Conservation (phyloP, 2,113 vertebrate species). For the Oncorhynchus keta region DNA sequence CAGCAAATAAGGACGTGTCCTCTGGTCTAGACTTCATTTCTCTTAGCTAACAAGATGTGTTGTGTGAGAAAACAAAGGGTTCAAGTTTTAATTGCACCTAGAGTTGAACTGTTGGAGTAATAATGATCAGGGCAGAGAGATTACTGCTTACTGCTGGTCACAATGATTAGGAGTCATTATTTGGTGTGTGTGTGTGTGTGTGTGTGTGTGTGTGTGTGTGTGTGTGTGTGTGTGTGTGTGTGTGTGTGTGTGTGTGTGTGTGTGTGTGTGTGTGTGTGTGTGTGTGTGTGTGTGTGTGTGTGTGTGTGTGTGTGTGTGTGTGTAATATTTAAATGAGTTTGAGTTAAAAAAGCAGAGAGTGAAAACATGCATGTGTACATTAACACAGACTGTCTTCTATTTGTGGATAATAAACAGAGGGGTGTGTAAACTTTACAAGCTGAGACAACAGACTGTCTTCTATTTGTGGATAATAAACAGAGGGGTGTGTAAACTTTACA, state of each 20-base stretch:
- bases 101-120: slow-evolving; percentile 57
- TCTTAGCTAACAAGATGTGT: slow-evolving; percentile 44
- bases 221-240: background rate
- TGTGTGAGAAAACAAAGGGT: slow-evolving; percentile 67
- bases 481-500: slow-evolving; percentile 66
- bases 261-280: too few relatives aligned
- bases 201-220: background rate
- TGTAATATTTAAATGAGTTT: too few relatives aligned
- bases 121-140: slow-evolving; percentile 61
- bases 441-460: slow-evolving; percentile 54
- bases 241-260: background rate
- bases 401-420: slow-evolving; percentile 64
- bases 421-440: slow-evolving; percentile 70
- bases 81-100: slow-evolving; percentile 57
- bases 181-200: background rate
- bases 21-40: slow-evolving; percentile 47
- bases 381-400: slow-evolving; percentile 27
- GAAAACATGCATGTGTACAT: slow-evolving; percentile 37
- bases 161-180: slow-evolving; percentile 54
- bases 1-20: slow-evolving; percentile 41
- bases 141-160: slow-evolving; percentile 38
- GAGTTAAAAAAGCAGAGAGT: background rate
- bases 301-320: background rate
- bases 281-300: background rate
- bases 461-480: slow-evolving; percentile 61